Base-by-base conservation (phyloP, 2,797 vertebrate species). In the Liasis olivaceus region DNA sequence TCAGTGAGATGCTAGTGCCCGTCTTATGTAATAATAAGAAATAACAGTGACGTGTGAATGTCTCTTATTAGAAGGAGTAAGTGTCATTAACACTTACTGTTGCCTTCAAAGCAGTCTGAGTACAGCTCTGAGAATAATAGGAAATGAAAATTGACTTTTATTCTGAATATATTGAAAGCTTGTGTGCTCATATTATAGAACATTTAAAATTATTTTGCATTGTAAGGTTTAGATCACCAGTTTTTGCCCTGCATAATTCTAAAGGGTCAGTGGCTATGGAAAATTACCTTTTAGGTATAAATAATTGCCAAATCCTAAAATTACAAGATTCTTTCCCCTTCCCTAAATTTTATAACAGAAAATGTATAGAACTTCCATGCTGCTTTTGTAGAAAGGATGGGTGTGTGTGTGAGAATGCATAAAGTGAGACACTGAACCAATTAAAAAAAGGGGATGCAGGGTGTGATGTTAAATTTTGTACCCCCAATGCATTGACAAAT, bases 61-160 rank as follows among this genome's bases (percentile, higher is more conserved):
- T 96, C 97, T 97, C 97, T 97, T 97, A 97, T 97, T 98, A 97
- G 96, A 90, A 94, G 94, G 96, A 89, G 96, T 97, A 97, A 97
- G 97, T 97, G 97, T 97, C 97, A 96, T 97, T 97, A 98, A 95
- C 91, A 94, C 60, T 96, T 96, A 96, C 93, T 95, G 91, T 97
- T 96, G 95, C 95, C 94, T 97, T 97, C 96, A 96, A 94, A 96
- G 94, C 94, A 95, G 72, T 93, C 94, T 94, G 93, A 96, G 95
- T 92, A 94, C 66, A 93, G 72, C 81, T 42, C 64, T 96, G 93
- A 96, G 94, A 13, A 20, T 95, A 87, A 93, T 95, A 93, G 94
- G 85, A 94, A 95, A 94, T 89, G 94, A 92, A 1, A 20, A 63
- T 22, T 95, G 95, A 95, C 93, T 87, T 92, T 93, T 94, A 95